Evolutionary conservation across 2,113 vertebrate genomes (phyloP).

Genomic region (Eurypyga helias): DNA sequence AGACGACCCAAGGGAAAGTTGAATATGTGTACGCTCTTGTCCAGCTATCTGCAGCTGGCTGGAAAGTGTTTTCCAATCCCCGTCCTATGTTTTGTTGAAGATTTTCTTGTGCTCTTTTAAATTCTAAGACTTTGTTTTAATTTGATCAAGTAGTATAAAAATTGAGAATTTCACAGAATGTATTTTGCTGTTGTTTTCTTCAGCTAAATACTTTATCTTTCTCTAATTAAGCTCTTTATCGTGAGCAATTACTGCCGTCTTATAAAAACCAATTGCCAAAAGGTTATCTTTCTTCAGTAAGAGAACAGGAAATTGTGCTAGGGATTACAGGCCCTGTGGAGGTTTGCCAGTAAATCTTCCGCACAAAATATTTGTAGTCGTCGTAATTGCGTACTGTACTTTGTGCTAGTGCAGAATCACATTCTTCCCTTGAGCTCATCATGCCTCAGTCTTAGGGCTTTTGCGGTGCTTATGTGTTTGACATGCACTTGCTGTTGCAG

Average conservation of each 20-base stretch:
- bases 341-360: slow-evolving; percentile 34
- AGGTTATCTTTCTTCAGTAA: slow-evolving; percentile 52
- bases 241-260: neutral
- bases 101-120: neutral
- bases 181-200: slow-evolving; percentile 20
- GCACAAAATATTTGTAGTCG: neutral
- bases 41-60: slow-evolving; percentile 38
- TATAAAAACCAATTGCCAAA: slow-evolving; percentile 39
- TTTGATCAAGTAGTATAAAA: neutral
- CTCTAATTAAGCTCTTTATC: slow-evolving; percentile 37
- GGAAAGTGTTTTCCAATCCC: slow-evolving; percentile 2
- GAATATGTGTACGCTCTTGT: neutral
- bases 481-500: neutral
- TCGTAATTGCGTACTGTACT: neutral
- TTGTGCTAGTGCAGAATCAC: neutral
- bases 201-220: slow-evolving; percentile 36
- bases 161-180: neutral
- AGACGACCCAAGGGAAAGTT: neutral
- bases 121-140: neutral
- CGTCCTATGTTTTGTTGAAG: neutral
- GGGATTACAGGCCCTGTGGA: slow-evolving; percentile 33
- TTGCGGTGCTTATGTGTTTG: neutral
- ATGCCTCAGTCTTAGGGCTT: neutral
- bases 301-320: slow-evolving; percentile 49
- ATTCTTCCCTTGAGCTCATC: neutral